Conservation (phyloP, 2,113 vertebrate genomes). For the Paradoxurus hermaphroditus region DNA sequence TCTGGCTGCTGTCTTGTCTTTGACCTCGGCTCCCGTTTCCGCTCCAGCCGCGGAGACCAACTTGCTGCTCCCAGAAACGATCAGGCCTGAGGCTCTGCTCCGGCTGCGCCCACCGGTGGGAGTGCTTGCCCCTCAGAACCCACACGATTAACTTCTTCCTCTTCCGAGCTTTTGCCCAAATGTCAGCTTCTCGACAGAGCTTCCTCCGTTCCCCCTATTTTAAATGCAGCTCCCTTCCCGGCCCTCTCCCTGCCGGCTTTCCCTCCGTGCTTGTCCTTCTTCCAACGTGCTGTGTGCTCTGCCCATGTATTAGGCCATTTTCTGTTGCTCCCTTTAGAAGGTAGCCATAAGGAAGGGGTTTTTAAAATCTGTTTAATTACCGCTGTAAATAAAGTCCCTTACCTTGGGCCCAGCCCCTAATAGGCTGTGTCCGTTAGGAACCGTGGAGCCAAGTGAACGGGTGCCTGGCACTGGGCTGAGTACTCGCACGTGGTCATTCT, state of each 20-base stretch:
- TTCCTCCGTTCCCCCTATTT: fast-evolving
- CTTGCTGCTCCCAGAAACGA: background rate
- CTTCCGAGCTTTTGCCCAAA: background rate
- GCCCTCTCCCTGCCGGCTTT: background rate
- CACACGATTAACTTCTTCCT: background rate
- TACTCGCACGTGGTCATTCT: background rate
- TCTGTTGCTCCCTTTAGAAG: background rate
- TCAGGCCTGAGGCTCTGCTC: background rate
- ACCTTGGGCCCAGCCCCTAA: background rate
- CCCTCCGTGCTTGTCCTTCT: background rate
- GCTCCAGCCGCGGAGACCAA: background rate
- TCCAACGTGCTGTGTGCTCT: background rate
- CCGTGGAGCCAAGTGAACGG: background rate
- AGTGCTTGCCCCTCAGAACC: background rate
- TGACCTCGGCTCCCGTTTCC: background rate
- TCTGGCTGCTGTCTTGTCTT: background rate
- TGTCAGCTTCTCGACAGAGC: background rate
- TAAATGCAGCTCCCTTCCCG: background rate
- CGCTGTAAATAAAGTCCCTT: background rate
- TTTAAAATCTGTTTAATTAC: background rate
- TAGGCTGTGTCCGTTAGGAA: background rate
- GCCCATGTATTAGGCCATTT: background rate
- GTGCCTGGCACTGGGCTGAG: background rate
- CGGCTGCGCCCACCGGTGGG: background rate
- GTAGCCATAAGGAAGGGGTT: background rate